Evolutionary conservation across 2,113 vertebrate species (phyloP).

Genomic region (Perognathus longimembris): DNA sequence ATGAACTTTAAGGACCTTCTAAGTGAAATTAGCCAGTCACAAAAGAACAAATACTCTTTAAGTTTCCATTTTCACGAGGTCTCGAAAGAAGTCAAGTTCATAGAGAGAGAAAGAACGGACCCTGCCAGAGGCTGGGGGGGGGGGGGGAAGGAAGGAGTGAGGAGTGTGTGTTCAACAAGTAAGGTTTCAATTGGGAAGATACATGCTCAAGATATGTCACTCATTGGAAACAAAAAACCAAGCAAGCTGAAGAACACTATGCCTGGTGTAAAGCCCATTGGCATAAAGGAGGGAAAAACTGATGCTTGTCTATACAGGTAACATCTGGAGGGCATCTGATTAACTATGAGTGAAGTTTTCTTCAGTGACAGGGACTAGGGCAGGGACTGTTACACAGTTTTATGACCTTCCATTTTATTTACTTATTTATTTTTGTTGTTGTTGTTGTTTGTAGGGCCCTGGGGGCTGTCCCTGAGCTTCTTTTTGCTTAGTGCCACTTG

Average conservation of each 20-base stretch:
- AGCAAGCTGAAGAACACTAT: not conserved
- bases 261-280: not conserved
- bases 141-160: not conserved
- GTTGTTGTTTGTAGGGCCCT: too few species aligned
- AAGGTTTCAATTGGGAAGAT: constrained; percentile 12
- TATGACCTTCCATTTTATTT: constrained; percentile 16
- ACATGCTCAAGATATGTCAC: not conserved
- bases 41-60: not conserved
- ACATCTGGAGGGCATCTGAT: not conserved
- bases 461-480: too few species aligned
- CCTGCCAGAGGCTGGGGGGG: not conserved
- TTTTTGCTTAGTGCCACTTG: too few species aligned
- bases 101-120: not conserved
- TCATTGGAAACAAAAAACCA: not conserved
- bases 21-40: constrained; percentile 36
- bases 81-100: constrained; percentile 7
- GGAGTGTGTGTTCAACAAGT: not conserved
- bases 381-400: not conserved
- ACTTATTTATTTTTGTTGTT: too few species aligned
- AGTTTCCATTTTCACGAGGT: not conserved
- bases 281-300: constrained; percentile 2
- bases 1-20: not conserved
- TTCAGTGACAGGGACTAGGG: not conserved
- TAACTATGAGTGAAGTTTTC: not conserved
- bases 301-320: not conserved